These are phyloP conservation scores for Melinaea menophilus DNA, from an alignment of 2,888 invertebrate genomes.

Conservation along the genomic window DNA sequence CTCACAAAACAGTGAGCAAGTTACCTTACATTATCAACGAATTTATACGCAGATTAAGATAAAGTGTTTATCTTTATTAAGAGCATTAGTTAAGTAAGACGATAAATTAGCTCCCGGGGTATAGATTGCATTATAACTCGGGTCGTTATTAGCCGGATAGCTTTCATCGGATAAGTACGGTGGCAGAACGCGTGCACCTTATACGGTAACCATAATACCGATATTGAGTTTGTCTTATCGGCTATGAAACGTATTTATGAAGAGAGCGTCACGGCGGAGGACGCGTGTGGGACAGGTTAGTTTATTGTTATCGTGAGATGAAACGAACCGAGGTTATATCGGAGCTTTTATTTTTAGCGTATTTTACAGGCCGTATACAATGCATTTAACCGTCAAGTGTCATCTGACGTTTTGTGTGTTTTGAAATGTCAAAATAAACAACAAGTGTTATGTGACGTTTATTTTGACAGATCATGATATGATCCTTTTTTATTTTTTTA, in stretches of 20 bases:
- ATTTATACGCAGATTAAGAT: constrained; percentile 38
- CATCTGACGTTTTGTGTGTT: no score
- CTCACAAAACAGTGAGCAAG: constrained; percentile 24
- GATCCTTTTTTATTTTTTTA: no score
- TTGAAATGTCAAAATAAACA: no score
- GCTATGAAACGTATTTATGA: constrained; percentile 30
- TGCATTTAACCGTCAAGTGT: no score
- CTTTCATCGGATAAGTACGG: constrained; percentile 64
- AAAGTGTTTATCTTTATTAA: constrained; percentile 42
- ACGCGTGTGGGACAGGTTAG: constrained; percentile 1
- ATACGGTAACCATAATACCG: constrained; percentile 48
- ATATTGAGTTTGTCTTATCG: constrained; percentile 27
- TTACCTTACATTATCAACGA: constrained; percentile 26
- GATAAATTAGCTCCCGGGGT: constrained; percentile 39
- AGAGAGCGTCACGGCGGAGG: constrained; percentile 9
- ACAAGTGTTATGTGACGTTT: neutral
- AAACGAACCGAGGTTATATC: neutral
- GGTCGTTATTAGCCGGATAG: constrained; percentile 56
- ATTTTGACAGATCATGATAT: neutral
- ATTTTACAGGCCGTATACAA: no score
- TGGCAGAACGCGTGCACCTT: constrained; percentile 59
- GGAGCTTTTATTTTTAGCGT: no score
- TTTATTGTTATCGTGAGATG: constrained; percentile 6
- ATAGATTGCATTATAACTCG: constrained; percentile 39
- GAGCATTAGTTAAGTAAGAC: constrained; percentile 40